Evolutionary conservation across 2,888 invertebrate genomes (phyloP).

Genomic region (Brachylomia viminalis): DNA sequence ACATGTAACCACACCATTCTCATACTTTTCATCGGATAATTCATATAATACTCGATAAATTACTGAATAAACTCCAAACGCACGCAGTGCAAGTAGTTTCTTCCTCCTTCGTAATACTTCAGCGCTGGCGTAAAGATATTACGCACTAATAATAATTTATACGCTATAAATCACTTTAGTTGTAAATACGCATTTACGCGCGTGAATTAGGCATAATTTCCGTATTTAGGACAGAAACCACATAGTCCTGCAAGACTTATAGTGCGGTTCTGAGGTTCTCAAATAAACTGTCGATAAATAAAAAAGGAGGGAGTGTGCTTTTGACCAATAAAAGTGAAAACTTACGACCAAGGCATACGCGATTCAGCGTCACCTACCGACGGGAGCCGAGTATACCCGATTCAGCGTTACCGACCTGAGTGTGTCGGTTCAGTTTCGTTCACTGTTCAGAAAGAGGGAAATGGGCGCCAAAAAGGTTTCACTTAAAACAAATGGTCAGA

Average conservation of each 20-base stretch:
- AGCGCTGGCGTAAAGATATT: constrained; percentile 38
- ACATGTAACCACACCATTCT: neutral
- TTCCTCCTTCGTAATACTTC: constrained; percentile 47
- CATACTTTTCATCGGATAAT: constrained; percentile 30
- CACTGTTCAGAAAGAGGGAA: neutral
- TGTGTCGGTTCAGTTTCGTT: neutral
- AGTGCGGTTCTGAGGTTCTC: neutral
- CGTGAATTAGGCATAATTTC: neutral
- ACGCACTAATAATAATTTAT: constrained; percentile 25
- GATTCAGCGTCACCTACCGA: neutral
- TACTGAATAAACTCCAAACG: constrained; percentile 17
- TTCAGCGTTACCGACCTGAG: neutral
- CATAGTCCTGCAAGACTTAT: neutral
- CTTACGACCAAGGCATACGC: neutral
- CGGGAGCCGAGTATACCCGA: neutral
- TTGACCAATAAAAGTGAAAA: neutral
- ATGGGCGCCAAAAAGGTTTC: neutral
- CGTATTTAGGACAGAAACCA: neutral
- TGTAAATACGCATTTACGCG: constrained; percentile 13
- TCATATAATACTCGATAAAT: constrained; percentile 43
- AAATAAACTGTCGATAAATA: neutral
- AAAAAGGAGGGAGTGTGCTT: neutral
- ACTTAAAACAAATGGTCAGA: neutral
- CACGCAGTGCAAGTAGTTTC: constrained; percentile 28
- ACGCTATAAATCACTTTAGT: constrained; percentile 37